Percentiles rank a stretch among this genome's conserved stretches.
These are phyloP conservation scores for Stercorarius parasiticus DNA, from an alignment of 2,113 vertebrate genomes.

Conservation along the genomic window DNA sequence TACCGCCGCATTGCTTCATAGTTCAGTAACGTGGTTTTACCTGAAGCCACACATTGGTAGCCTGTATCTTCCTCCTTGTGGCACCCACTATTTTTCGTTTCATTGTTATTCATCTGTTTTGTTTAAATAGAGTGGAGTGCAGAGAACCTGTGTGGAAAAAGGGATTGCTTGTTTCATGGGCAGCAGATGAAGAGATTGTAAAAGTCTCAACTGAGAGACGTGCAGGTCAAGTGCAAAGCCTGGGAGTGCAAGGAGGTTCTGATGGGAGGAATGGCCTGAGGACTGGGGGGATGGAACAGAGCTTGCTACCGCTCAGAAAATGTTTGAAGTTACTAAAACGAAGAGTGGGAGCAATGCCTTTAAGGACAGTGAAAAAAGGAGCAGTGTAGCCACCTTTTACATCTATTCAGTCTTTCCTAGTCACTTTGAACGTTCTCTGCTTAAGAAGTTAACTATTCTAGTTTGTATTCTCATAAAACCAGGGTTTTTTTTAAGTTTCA, in stretches of 20 bases:
- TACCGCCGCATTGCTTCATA: not conserved
- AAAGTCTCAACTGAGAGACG: not conserved
- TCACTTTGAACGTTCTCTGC: not conserved
- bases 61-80: not conserved
- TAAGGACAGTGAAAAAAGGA: not conserved
- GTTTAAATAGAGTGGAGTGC: not conserved
- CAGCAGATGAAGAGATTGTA: not conserved
- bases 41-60: rapidly evolving
- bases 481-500: not conserved
- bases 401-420: not conserved
- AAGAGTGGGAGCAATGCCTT: not conserved
- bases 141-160: not conserved
- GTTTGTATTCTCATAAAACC: not conserved
- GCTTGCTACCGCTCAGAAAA: not conserved
- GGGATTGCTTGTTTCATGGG: not conserved
- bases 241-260: not conserved
- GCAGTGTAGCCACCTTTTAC: not conserved
- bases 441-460: not conserved
- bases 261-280: not conserved
- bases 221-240: not conserved
- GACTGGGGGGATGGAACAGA: not conserved
- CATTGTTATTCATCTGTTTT: not conserved
- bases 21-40: rapidly evolving
- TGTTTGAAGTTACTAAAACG: not conserved
- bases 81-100: not conserved